Percentiles rank a stretch among this genome's conserved stretches.
Conservation (phyloP, 2,797 vertebrate species). For the Enteromius fasciolatus region DNA sequence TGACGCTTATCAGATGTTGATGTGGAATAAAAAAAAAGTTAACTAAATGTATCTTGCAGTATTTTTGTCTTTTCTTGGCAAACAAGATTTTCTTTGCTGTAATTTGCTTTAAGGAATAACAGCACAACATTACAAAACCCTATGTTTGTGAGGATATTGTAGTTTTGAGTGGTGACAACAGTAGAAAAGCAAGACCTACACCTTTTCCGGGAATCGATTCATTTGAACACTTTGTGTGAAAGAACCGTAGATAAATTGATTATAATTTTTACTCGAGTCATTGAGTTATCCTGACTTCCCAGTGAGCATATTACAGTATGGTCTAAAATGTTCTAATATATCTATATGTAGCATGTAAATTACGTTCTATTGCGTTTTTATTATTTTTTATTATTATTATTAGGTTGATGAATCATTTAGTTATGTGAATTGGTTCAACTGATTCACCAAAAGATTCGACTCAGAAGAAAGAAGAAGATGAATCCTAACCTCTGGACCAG, state of each 20-base stretch:
- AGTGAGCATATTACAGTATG: not conserved
- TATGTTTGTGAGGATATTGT: no score
- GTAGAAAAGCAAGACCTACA: not conserved
- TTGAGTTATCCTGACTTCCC: not conserved
- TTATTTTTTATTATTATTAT: not conserved
- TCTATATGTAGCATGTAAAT: not conserved
- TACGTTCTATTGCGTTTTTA: not conserved
- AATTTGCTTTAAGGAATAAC: not conserved
- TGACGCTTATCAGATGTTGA: conserved; percentile 12
- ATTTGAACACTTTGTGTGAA: not conserved
- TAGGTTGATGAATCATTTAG: not conserved
- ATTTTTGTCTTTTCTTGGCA: not conserved
- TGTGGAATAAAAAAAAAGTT: conserved; percentile 26
- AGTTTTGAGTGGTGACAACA: not conserved
- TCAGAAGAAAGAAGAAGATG: not conserved
- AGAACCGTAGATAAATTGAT: not conserved
- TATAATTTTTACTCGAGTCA: not conserved
- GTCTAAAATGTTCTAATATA: not conserved
- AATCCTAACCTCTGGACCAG: not conserved
- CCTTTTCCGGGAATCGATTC: not conserved
- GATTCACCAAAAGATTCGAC: not conserved
- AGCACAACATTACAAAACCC: not conserved
- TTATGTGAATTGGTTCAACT: not conserved
- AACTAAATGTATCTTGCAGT: not conserved
- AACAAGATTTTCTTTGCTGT: not conserved